Conservation (phyloP, 2,113 vertebrate species). For the mouse (Mus musculus) region GRCm39 chr12:5471001-5471500, state of each 20-base stretch:
- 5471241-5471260: accelerated
- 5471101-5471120: neutral
- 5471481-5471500: neutral
- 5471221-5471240: neutral
- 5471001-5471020: neutral
- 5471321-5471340: neutral
- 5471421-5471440: neutral
- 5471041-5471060: neutral
- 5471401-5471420: neutral
- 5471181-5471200: neutral
- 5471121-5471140: neutral
- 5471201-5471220: neutral
- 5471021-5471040: neutral
- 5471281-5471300: neutral
- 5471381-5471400: neutral
- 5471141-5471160: neutral
- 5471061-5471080: no score
- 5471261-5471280: neutral
- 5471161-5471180: neutral
- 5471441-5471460: neutral
- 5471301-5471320: neutral
- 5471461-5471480: neutral
- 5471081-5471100: neutral
- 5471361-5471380: neutral
- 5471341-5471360: neutral